Conservation (phyloP, 2,797 vertebrate genomes). For the Poliocrania exsul region DNA sequence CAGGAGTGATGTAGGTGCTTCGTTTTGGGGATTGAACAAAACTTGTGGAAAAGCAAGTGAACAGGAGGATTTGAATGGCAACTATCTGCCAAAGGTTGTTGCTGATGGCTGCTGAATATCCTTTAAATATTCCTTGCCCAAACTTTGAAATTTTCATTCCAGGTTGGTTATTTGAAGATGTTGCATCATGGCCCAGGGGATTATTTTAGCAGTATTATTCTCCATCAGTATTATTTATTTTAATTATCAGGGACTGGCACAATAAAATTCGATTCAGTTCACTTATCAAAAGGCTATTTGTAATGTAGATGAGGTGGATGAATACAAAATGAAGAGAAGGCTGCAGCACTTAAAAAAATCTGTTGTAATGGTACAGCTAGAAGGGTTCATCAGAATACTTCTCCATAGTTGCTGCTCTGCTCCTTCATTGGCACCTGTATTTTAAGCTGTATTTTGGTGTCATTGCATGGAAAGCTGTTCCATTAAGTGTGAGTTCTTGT, state of each 20-base stretch:
- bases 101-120: neutral
- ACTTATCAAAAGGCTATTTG: neutral
- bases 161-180: conserved; percentile 6
- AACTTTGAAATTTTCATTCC: conserved; percentile 22
- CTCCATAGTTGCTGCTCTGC: neutral
- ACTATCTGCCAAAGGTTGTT: neutral
- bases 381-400: neutral
- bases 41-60: neutral
- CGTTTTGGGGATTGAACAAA: neutral
- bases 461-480: neutral
- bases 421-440: neutral
- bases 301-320: neutral
- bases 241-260: conserved; percentile 32
- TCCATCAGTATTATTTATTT: conserved; percentile 32
- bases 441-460: neutral
- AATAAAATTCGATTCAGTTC: conserved; percentile 16
- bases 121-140: neutral
- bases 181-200: neutral
- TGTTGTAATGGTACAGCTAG: neutral
- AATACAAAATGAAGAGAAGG: neutral
- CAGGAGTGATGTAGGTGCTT: neutral
- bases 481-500: accelerated
- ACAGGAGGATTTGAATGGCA: neutral
- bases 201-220: conserved; percentile 34
- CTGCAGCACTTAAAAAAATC: neutral